Evolutionary conservation across 2,113 vertebrate genomes (phyloP).

Genomic region (Equus przewalskii): DNA sequence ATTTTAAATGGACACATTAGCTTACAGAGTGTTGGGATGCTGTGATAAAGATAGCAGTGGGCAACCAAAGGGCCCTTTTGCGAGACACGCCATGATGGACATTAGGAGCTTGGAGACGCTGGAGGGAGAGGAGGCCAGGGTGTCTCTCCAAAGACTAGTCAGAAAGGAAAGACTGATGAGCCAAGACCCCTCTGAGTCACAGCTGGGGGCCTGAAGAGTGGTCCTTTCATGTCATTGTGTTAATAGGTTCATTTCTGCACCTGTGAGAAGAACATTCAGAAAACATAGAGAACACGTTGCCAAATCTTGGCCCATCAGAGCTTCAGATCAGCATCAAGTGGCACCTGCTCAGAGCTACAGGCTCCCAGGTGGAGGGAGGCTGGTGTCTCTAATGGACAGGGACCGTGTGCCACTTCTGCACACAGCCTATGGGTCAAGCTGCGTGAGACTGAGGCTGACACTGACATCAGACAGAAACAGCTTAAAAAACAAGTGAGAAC

Average conservation of each 20-base stretch:
- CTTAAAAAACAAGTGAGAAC: neutral
- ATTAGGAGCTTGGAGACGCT: neutral
- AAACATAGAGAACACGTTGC: neutral
- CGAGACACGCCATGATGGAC: neutral
- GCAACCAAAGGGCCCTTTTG: no score
- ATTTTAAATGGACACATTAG: neutral
- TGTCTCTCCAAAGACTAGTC: neutral
- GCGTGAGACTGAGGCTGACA: neutral
- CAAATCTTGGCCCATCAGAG: neutral
- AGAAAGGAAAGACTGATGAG: neutral
- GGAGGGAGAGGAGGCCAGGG: neutral
- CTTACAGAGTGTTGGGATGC: no score
- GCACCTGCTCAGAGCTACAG: neutral
- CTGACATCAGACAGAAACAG: neutral
- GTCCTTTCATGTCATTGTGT: neutral
- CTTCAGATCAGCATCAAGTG: neutral
- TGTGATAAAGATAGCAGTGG: neutral
- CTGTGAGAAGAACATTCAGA: neutral
- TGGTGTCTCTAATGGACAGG: neutral
- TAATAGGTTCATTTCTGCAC: neutral
- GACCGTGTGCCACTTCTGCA: neutral
- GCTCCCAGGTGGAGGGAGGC: neutral
- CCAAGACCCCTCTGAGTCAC: neutral
- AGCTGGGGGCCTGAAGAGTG: no score
- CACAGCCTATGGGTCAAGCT: neutral